phyloP scores from a whole-genome alignment of 2,888 invertebrate species.

The Agrochola litura region DNA sequence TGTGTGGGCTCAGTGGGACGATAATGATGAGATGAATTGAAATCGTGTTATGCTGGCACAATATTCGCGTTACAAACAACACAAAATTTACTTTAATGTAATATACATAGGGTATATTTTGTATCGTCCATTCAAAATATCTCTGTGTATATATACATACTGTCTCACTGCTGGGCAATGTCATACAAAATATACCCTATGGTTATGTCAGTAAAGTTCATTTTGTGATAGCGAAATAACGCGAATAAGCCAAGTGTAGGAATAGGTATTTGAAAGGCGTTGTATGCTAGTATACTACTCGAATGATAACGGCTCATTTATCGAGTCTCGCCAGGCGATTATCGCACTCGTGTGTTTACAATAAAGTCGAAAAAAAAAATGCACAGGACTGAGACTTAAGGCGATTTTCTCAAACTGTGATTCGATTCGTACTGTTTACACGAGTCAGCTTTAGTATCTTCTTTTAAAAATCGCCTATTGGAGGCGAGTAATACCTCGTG shows the following conservation, averaged over 20 bases:
- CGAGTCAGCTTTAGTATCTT: too few relatives aligned
- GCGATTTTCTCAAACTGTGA: background rate
- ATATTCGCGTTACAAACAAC: too few relatives aligned
- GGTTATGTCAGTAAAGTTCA: background rate
- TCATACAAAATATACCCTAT: background rate
- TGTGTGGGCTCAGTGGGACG: slow-evolving; percentile 31
- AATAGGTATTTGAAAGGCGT: background rate
- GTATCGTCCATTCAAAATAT: too few relatives aligned
- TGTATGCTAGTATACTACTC: background rate
- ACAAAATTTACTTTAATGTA: too few relatives aligned
- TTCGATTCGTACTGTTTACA: background rate
- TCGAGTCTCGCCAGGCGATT: background rate
- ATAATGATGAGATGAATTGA: background rate
- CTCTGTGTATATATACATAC: too few relatives aligned
- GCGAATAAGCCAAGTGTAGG: background rate
- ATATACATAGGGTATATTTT: too few relatives aligned
- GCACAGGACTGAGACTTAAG: too few relatives aligned
- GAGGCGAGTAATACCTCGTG: background rate
- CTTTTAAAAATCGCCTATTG: background rate
- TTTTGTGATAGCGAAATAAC: background rate
- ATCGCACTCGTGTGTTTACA: background rate
- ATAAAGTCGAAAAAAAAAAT: background rate
- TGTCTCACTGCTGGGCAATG: background rate
- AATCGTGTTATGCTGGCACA: background rate
- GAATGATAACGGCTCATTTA: background rate